Conservation (phyloP, 2,888 invertebrate species). For the Eumacrocentrus americanus region DNA sequence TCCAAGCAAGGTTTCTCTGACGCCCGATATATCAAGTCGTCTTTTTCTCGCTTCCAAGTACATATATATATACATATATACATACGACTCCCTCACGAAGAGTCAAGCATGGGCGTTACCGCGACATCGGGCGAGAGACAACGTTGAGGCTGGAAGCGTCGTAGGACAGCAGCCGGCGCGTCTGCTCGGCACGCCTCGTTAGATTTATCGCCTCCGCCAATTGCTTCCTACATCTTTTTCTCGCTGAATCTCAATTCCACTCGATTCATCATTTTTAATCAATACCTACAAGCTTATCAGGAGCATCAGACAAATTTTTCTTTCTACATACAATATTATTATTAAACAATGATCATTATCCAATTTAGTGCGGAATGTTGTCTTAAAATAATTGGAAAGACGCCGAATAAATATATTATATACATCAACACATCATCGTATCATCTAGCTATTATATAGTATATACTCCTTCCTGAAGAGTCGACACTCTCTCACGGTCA, state of each 20-base stretch:
- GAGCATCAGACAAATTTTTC: too few species aligned
- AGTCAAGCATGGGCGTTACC: slow-evolving; percentile 12
- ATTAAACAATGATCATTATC: too few species aligned
- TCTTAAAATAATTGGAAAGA: too few species aligned
- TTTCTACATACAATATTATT: too few species aligned
- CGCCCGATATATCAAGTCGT: slow-evolving; percentile 8
- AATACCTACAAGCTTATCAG: too few species aligned
- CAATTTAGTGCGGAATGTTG: too few species aligned
- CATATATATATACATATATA: slow-evolving; percentile 14
- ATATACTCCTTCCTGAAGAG: not conserved
- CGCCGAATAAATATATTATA: too few species aligned
- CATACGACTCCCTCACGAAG: slow-evolving; percentile 9
- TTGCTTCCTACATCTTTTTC: slow-evolving; percentile 30
- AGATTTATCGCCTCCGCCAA: slow-evolving; percentile 49
- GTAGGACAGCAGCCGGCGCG: slow-evolving; percentile 28
- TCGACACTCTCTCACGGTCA: not conserved
- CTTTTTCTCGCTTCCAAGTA: not conserved
- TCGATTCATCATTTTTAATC: slow-evolving; percentile 13
- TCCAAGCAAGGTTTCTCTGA: not conserved
- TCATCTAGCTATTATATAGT: too few species aligned
- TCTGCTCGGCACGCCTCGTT: slow-evolving; percentile 50
- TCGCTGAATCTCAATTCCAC: slow-evolving; percentile 25
- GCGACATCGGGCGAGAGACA: not conserved
- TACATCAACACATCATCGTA: too few species aligned
- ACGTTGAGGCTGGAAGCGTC: slow-evolving; percentile 21